These are phyloP conservation scores for Nomada lathburiana DNA, from an alignment of 2,888 invertebrate genomes.

Conservation along the genomic window DNA sequence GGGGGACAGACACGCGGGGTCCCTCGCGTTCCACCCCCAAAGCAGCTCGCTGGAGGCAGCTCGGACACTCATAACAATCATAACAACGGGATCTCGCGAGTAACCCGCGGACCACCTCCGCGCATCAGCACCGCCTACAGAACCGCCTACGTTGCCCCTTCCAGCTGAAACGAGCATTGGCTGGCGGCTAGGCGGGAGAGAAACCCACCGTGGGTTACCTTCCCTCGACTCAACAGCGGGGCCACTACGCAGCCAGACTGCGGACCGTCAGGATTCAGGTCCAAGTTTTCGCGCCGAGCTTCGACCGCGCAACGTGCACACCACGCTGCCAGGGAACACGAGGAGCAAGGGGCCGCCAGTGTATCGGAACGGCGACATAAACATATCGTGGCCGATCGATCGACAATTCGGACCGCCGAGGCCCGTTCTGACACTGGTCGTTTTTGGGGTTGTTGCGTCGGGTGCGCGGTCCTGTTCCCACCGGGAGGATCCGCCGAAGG, in stretches of 20 bases:
- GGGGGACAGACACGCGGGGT: conserved; percentile 60
- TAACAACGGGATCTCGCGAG: conserved; percentile 82
- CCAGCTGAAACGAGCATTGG: conserved; percentile 44
- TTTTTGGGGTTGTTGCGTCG: background rate
- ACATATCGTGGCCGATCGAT: conserved; percentile 16
- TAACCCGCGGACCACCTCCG: conserved; percentile 84
- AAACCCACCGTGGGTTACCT: conserved; percentile 69
- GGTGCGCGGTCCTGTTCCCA: too few species aligned
- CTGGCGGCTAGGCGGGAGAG: conserved; percentile 67
- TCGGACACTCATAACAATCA: conserved; percentile 84
- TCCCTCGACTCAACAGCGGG: conserved; percentile 71
- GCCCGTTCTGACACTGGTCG: background rate
- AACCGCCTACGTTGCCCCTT: conserved; percentile 70
- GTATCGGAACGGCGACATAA: background rate
- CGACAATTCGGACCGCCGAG: background rate
- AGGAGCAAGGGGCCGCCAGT: conserved; percentile 11
- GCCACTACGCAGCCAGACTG: conserved; percentile 84
- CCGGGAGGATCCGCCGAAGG: too few species aligned
- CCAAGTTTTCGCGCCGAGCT: conserved; percentile 74
- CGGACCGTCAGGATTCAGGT: conserved; percentile 82
- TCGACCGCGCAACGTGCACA: conserved; percentile 77
- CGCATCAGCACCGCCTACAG: conserved; percentile 80
- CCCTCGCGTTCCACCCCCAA: conserved; percentile 75
- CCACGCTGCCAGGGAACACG: conserved; percentile 72
- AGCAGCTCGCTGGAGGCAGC: conserved; percentile 76